Evolutionary conservation across 2,888 invertebrate species (phyloP).

Genomic region (Platerodrilus igneus): DNA sequence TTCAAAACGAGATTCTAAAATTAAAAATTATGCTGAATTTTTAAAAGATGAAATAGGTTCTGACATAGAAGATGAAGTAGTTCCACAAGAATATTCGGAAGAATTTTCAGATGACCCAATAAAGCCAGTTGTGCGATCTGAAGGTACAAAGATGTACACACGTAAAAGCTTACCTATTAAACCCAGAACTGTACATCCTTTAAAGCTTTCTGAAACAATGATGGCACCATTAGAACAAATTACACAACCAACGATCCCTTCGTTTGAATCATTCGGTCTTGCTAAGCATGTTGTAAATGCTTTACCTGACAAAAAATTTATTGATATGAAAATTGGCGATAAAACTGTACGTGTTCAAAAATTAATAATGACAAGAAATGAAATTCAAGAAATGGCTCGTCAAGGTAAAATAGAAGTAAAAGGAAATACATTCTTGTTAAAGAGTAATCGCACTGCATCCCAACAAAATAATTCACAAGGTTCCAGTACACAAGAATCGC

Average conservation of each 20-base stretch:
- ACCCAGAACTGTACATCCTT: conserved; percentile 21
- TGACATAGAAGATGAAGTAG: conserved; percentile 35
- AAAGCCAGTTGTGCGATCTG: conserved; percentile 45
- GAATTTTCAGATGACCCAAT: conserved; percentile 33
- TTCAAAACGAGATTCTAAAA: conserved; percentile 52
- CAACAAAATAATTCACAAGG: no score
- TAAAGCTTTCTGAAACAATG: conserved; percentile 19
- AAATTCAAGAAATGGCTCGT: conserved; percentile 62
- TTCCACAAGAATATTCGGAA: conserved; percentile 25
- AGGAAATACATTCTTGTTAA: conserved; percentile 41
- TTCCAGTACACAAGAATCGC: no score
- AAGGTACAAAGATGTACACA: conserved; percentile 44
- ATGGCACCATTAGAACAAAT: conserved; percentile 30
- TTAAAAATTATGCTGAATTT: conserved; percentile 57
- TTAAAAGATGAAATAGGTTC: conserved; percentile 48
- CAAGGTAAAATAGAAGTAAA: conserved; percentile 62
- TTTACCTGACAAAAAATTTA: conserved; percentile 38
- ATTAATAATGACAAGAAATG: conserved; percentile 62
- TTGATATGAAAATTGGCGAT: conserved; percentile 50
- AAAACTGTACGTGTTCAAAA: conserved; percentile 62
- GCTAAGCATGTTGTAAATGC: conserved; percentile 35
- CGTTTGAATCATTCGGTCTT: conserved; percentile 35
- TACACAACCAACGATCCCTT: conserved; percentile 23
- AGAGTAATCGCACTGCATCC: conserved; percentile 28
- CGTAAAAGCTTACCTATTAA: conserved; percentile 28